A percentile compares a stretch with the other conserved stretches of the same genome.
These are phyloP conservation scores for Spialia ferax DNA, from an alignment of 2,888 invertebrate genomes.

Conservation along the genomic window DNA sequence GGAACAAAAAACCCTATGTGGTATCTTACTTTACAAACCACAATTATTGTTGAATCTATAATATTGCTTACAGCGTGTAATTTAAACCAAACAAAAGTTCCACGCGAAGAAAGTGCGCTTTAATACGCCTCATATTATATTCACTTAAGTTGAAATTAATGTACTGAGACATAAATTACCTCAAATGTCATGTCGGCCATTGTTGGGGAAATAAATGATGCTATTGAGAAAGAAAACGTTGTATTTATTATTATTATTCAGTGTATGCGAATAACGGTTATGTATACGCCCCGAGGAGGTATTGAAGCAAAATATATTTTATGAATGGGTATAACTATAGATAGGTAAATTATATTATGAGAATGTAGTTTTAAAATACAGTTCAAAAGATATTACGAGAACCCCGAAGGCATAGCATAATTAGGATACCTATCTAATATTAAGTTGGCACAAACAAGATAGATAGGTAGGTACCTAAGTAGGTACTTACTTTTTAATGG, in stretches of 20 bases:
- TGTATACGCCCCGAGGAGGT: slow-evolving; percentile 26
- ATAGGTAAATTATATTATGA: neutral
- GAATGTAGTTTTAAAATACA: neutral
- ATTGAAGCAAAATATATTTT: slow-evolving; percentile 19
- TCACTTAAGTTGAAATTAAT: slow-evolving; percentile 40
- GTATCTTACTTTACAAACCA: neutral
- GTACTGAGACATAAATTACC: slow-evolving; percentile 37
- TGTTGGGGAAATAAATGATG: slow-evolving; percentile 39
- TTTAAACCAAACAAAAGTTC: slow-evolving; percentile 25
- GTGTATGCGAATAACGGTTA: slow-evolving; percentile 31
- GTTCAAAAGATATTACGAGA: too few relatives aligned
- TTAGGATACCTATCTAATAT: too few relatives aligned
- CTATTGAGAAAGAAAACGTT: slow-evolving; percentile 40
- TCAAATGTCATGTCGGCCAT: slow-evolving; percentile 37
- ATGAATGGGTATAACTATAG: too few relatives aligned
- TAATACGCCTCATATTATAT: slow-evolving; percentile 25
- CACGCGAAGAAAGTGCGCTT: slow-evolving; percentile 27
- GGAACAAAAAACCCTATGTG: too few relatives aligned
- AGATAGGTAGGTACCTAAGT: too few relatives aligned
- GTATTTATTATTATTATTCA: slow-evolving; percentile 23
- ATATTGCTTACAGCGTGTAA: neutral
- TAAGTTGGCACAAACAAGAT: too few relatives aligned
- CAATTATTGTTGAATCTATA: neutral
- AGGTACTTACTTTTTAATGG: too few relatives aligned
- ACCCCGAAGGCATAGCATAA: too few relatives aligned